Evolutionary conservation across 2,888 invertebrate genomes (phyloP).

Genomic region (Caenorhabditis becei): DNA sequence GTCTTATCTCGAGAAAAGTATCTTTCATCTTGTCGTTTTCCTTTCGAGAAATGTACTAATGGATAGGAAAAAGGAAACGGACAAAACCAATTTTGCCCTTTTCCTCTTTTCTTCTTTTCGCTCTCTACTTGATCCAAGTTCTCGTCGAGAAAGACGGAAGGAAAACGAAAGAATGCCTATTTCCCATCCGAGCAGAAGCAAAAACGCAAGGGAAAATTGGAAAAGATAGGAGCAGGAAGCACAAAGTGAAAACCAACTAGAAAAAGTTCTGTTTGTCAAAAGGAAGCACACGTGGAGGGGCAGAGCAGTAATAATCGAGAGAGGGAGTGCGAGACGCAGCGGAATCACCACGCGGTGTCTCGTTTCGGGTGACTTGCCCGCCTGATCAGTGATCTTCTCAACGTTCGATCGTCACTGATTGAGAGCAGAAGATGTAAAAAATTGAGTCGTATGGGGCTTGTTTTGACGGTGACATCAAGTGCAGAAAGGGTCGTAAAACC

Average conservation of each 20-base stretch:
- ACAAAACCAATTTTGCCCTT: slow-evolving; percentile 31
- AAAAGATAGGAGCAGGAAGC: slow-evolving; percentile 10
- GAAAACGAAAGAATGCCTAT: background rate
- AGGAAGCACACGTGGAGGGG: slow-evolving; percentile 31
- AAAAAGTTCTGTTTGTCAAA: slow-evolving; percentile 28
- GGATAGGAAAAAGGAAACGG: slow-evolving; percentile 11
- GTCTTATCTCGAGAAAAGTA: slow-evolving; percentile 36
- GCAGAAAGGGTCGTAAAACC: too few species aligned
- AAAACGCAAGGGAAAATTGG: slow-evolving; percentile 2
- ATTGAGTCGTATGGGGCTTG: background rate
- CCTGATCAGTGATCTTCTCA: slow-evolving; percentile 48
- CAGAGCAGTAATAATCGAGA: slow-evolving; percentile 27
- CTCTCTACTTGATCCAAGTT: slow-evolving; percentile 3
- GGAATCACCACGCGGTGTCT: slow-evolving; percentile 48
- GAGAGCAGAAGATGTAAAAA: slow-evolving; percentile 2
- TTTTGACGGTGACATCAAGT: too few species aligned
- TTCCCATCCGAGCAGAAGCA: background rate
- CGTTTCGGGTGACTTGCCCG: slow-evolving; percentile 19
- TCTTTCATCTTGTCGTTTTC: slow-evolving; percentile 14
- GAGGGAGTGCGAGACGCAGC: slow-evolving; percentile 10
- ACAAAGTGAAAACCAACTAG: slow-evolving; percentile 7
- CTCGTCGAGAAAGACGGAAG: too few species aligned
- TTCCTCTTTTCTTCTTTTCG: slow-evolving; percentile 26
- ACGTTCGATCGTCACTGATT: slow-evolving; percentile 22
- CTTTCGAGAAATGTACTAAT: slow-evolving; percentile 28